Conservation (phyloP, 2,888 invertebrate genomes). For the Periphyllus acericola region DNA sequence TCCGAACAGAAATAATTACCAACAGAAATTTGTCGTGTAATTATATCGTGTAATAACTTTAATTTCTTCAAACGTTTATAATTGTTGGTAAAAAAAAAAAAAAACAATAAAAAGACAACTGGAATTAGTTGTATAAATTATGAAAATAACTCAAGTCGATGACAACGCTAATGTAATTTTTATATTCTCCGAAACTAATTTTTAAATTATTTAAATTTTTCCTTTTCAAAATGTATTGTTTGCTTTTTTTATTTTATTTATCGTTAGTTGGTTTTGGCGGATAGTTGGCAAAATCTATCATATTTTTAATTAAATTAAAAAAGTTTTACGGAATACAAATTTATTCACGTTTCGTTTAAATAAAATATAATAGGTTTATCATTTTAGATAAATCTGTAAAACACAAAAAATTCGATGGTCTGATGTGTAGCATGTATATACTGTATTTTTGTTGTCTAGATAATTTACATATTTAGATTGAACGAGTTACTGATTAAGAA, state of each 20-base stretch:
- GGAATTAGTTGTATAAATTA: neutral
- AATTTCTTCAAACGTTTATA: neutral
- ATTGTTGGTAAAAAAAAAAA: neutral
- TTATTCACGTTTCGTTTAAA: slow-evolving; percentile 16
- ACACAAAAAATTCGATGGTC: neutral
- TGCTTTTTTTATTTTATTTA: neutral
- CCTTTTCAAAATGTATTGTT: neutral
- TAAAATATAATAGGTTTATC: slow-evolving; percentile 1
- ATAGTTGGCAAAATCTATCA: slow-evolving; percentile 30
- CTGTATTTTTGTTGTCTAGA: too few species aligned
- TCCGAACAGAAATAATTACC: neutral
- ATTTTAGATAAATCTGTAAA: neutral
- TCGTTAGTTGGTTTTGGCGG: slow-evolving; percentile 16
- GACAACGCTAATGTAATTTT: neutral
- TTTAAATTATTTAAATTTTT: slow-evolving; percentile 39
- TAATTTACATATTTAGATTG: too few species aligned
- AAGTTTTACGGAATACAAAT: slow-evolving; percentile 3
- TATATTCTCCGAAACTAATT: slow-evolving; percentile 32
- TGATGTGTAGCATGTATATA: too few species aligned
- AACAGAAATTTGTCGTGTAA: neutral
- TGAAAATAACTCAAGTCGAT: neutral
- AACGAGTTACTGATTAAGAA: too few species aligned
- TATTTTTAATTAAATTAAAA: slow-evolving; percentile 1
- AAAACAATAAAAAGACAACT: too few species aligned
- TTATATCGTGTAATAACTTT: neutral